phyloP scores from a whole-genome alignment of 2,888 invertebrate species.

The Mesorhabditis sp. region DNA sequence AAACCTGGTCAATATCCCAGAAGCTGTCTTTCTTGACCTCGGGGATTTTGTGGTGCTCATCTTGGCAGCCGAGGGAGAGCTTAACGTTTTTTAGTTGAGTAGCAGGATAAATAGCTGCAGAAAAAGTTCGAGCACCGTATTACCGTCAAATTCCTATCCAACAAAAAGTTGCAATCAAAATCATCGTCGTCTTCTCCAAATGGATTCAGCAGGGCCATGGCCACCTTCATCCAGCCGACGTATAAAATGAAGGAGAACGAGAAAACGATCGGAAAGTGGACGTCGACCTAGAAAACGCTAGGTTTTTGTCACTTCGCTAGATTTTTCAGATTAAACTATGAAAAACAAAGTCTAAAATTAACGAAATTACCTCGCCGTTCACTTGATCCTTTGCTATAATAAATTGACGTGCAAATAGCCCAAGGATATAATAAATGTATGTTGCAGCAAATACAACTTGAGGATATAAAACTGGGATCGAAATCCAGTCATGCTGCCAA shows the following conservation, averaged over 20 bases:
- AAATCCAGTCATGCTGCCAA: constrained; percentile 6
- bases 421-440: not conserved
- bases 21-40: not conserved
- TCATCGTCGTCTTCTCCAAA: not conserved
- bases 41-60: not conserved
- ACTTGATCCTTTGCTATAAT: not conserved
- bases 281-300: not conserved
- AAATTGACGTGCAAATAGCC: not conserved
- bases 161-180: constrained; percentile 5
- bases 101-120: too few species aligned
- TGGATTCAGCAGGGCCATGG: constrained; percentile 5
- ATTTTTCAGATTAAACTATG: not conserved
- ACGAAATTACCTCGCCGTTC: not conserved
- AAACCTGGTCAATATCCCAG: not conserved
- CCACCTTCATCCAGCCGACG: constrained; percentile 2
- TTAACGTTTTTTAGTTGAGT: not conserved
- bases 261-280: not conserved
- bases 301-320: too few species aligned
- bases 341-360: not conserved
- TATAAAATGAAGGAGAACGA: not conserved
- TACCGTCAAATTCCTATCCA: not conserved
- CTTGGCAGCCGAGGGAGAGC: not conserved
- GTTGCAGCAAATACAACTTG: not conserved
- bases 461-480: not conserved
- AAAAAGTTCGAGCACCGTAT: too few species aligned